Evolutionary conservation across 2,888 invertebrate genomes (phyloP), one percentile per base, ranked within the genome.

Genomic region (Lasioglossum calceatum): DNA sequence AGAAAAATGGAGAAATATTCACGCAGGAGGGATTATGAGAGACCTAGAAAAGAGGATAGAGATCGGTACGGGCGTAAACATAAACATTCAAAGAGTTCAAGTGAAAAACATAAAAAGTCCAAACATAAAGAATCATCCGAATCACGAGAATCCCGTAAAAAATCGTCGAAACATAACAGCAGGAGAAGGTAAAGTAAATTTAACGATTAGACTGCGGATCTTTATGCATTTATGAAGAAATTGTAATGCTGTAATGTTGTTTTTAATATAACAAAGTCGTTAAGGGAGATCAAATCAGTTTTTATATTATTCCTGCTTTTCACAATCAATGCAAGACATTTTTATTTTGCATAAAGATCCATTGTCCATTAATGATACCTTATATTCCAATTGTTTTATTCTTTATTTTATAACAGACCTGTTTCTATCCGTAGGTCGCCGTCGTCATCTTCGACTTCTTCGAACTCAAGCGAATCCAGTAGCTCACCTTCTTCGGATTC

Each of bases 401-500:
- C 10, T 12, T 54, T 54, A 54, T 74, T 71, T 39, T 16, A 0
- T n/a, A 39, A 84, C 23, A 39, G 23, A 47, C 36, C 14, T 73
- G 12, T 5, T 73, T n/a, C 12, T 71, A 39, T 39, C 36, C 36
- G 23, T 50, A 89, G 90, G 71, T 87, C 89, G 14, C 85, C 85
- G 8, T 85, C 87, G 1, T 78, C 88, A 0, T 89, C 88, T 5
- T 89, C 92, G 2, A 88, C 88, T 0, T 86, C 92, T 2, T 88
- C 93, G 0, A 92, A 92, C 14, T 92, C 93, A 2, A 90, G 86
- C 3, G 86, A 84, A 1, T 93, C 92, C 10, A 91, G 87, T 10
- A 87, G 19, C 10, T 93, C 93, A 2, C 88, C 88, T 1, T 91
- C 91, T 8, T 93, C 95, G 0, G 90, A 91, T 85, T 96, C 96